Base-by-base conservation (phyloP, 2,797 vertebrate genomes). In the Dermochelys coriacea region DNA sequence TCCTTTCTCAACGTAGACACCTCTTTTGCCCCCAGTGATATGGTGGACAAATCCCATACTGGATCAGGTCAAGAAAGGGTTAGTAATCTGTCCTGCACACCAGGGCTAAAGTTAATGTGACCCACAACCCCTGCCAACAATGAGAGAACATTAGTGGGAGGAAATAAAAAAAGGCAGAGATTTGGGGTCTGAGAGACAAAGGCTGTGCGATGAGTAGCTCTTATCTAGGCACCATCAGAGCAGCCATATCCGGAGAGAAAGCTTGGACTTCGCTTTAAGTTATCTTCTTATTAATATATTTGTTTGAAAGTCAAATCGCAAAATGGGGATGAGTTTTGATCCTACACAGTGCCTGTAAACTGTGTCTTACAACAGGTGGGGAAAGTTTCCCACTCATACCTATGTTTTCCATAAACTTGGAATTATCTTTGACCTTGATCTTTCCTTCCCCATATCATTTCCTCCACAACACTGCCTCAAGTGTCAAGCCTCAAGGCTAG, bases 271-370 rank as follows among this genome's bases (percentile, higher is more conserved):
- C 81, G 88, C 80, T 75, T 85, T 64, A 61, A 82, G 71, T 89
- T 85, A 55, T 85, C 78, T 85, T 88, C 84, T 55, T 84, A 89
- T 93, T 82, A 93, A 89, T 85, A 85, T 93, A 78, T 89, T 89
- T 93, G 52, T 93, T 71, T n/a, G 85, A 55, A 82, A 84, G 83
- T 89, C 79, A 89, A 57, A 86, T 41, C 16, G 78, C 79, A 86
- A 82, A 68, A 89, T 88, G 68, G 83, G 85, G 83, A 79, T 89
- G 78, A 88, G 68, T 27, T 78, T 82, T 57, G 85, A 78, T 12
- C 41, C 55, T 55, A 55, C 45, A 71, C 18, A 85, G 34, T 45
- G 85, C 15, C 41, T 79, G 18, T 82, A 50, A n/a, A 50, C 51
- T 85, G 37, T 71, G 21, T 89, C 45, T 59, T 86, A 86, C 45